Evolutionary conservation across 2,113 vertebrate species (phyloP).

Genomic region (Psammodynastes pulverulentus): DNA sequence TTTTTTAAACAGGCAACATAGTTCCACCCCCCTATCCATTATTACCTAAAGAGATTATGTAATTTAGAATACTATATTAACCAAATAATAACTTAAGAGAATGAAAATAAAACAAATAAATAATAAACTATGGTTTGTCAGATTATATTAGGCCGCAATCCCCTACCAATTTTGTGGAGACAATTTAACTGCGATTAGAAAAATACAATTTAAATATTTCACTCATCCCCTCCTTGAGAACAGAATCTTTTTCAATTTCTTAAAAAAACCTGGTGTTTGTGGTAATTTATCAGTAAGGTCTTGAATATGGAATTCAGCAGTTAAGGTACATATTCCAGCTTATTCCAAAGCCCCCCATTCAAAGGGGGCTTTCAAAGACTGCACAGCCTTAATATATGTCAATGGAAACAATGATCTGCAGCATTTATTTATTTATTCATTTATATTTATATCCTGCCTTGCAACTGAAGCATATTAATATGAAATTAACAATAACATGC

Average conservation of each 20-base stretch:
- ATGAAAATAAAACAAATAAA: not conserved
- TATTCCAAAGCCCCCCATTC: not conserved
- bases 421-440: not conserved
- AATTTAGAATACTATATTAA: slow-evolving; percentile 5
- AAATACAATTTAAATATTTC: not conserved
- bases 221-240: not conserved
- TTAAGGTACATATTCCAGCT: not conserved
- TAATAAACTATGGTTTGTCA: not conserved
- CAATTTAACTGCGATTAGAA: not conserved
- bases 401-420: not conserved
- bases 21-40: slow-evolving; percentile 7
- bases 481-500: not conserved
- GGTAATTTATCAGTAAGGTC: not conserved
- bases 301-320: not conserved
- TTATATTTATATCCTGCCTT: not conserved
- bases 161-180: not conserved
- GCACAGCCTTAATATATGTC: not conserved
- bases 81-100: not conserved
- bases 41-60: slow-evolving; percentile 7
- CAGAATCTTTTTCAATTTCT: not conserved
- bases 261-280: not conserved
- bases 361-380: not conserved
- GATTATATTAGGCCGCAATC: not conserved
- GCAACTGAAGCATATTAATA: not conserved
- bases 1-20: slow-evolving; percentile 31